Base-by-base conservation (phyloP, 2,113 vertebrate species). In the Malurus melanocephalus region DNA sequence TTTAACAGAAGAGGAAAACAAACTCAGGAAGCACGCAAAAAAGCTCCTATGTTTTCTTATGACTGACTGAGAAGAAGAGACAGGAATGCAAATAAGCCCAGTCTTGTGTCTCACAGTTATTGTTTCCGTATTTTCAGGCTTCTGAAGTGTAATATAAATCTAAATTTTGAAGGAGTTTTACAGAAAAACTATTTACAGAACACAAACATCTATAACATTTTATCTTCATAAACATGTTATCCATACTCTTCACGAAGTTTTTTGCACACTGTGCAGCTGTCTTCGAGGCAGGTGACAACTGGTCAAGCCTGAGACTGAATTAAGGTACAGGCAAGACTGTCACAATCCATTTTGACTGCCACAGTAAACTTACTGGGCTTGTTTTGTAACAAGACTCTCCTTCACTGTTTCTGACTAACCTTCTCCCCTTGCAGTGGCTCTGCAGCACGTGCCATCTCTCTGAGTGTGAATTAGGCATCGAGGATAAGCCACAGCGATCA, bases 171-270 rank as follows among this genome's bases (percentile, higher is more conserved):
- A 48, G 43, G 42, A 65, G 40, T 62, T 77, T 67, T 43, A 60
- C 3, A 16, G 64, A 65, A 80, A 82, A 80, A 16, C 18, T 75
- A 60, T 75, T n/a, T 74, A 14, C 43, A 74, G 64, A 87, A 88
- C 23, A 82, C 20, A 61, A 86, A 74, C 42, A 32, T 59, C 72
- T 62, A 8, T 68, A 89, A 49, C 6, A 61, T 16, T 62, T n/a
- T 65, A 74, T 66, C 56, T 85, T 85, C 60, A 85, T 66, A 88
- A 88, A 64, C 2, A 48, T 24, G 9, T 45, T 83, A 30, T 68
- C 81, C 73, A 80, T 32, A 65, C 86, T 88, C 90, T 68, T 45
- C 77, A 73, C 17, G 4, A 88, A 87, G 74, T 88, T 84, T 90
- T 79, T 72, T 48, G 53, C 19, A 79, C 32, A 26, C 53, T 55